Conservation (phyloP, 2,113 vertebrate species). For the Clupea harengus region DNA sequence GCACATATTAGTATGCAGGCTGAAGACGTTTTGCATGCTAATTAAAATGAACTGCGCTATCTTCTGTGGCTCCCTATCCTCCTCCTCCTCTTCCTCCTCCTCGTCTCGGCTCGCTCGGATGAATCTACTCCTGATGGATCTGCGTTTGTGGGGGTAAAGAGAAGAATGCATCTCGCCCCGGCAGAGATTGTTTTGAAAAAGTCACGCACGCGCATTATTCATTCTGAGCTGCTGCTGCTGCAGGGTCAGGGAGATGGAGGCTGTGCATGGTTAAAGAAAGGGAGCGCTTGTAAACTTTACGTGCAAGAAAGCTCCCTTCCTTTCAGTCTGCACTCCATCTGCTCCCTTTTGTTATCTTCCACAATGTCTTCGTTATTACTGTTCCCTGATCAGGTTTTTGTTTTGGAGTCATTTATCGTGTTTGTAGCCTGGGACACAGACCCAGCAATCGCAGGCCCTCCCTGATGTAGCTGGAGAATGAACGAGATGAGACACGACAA, state of each 20-base stretch:
- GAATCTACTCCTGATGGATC: not conserved
- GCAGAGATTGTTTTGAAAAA: conserved; percentile 13
- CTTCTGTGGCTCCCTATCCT: conserved; percentile 38
- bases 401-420: not conserved
- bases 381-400: conserved; percentile 1
- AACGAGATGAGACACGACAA: conserved; percentile 9
- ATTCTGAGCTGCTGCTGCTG: not conserved
- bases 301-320: not conserved
- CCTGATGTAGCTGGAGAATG: not conserved
- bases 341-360: not conserved
- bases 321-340: not conserved
- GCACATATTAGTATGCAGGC: conserved; percentile 62
- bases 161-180: not conserved
- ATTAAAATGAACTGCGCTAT: conserved; percentile 52
- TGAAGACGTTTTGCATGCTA: conserved; percentile 51
- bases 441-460: conserved; percentile 20
- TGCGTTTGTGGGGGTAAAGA: not conserved
- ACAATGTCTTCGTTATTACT: not conserved
- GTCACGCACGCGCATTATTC: not conserved
- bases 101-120: not conserved
- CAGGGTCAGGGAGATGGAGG: not conserved
- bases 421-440: not conserved
- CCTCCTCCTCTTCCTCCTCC: not conserved
- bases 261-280: not conserved
- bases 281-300: not conserved